A percentile compares a stretch with the other conserved stretches of the same genome.
Conservation (phyloP, 1,140 invertebrate genomes). For the Sweltsa coloradensis region DNA sequence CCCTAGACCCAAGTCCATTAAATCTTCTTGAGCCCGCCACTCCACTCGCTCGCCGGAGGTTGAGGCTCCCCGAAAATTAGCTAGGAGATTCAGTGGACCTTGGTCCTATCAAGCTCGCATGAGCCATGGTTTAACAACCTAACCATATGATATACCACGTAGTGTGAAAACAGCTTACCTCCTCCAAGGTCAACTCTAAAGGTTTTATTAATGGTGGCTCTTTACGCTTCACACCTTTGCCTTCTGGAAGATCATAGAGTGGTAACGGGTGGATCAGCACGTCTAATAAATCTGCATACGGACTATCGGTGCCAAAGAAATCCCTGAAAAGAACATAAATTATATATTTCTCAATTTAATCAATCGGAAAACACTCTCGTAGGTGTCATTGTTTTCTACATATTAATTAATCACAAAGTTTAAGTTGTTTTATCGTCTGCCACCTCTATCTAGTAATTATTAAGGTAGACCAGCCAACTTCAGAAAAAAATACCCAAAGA, state of each 20-base stretch:
- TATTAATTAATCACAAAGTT: background rate
- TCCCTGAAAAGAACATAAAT: conserved; percentile 30
- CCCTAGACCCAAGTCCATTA: background rate
- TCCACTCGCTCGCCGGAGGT: background rate
- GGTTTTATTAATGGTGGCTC: conserved; percentile 46
- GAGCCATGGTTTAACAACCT: background rate
- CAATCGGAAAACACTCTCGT: no score
- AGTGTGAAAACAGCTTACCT: conserved; percentile 30
- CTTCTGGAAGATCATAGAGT: conserved; percentile 37
- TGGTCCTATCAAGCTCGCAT: background rate
- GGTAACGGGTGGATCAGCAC: conserved; percentile 42
- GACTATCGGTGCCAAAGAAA: conserved; percentile 72
- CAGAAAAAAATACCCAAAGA: no score
- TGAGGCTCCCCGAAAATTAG: background rate
- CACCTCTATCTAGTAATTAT: no score
- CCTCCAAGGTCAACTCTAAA: conserved; percentile 59
- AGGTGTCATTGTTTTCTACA: no score
- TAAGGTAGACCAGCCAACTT: no score
- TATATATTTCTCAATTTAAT: no score
- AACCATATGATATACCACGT: background rate
- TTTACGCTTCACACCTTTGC: conserved; percentile 48
- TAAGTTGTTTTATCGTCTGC: no score
- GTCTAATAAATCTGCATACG: conserved; percentile 63
- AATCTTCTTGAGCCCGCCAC: background rate
- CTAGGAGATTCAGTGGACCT: background rate